Percentiles rank a stretch among this genome's conserved stretches.
Conservation (phyloP, 2,888 invertebrate genomes). For the Lomographa bimaculata region DNA sequence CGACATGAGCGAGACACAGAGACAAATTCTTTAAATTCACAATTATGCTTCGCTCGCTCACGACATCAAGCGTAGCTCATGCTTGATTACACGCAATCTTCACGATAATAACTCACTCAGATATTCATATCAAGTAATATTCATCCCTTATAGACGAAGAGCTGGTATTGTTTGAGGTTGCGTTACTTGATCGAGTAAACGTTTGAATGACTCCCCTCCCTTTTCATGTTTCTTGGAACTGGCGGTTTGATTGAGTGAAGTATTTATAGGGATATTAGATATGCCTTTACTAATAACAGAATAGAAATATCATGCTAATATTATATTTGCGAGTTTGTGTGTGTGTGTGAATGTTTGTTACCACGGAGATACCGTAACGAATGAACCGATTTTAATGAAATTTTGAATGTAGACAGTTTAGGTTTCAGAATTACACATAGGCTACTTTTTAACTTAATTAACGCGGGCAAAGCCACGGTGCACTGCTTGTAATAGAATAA, state of each 20-base stretch:
- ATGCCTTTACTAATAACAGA: too few relatives aligned
- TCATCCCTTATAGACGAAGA: conserved; percentile 41
- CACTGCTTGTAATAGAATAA: too few relatives aligned
- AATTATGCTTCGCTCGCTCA: conserved; percentile 21
- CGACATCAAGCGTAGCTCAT: conserved; percentile 20
- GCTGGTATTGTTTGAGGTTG: conserved; percentile 1
- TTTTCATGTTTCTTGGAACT: neutral
- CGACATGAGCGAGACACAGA: conserved; percentile 10
- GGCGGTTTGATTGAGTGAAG: neutral
- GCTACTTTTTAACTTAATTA: too few relatives aligned
- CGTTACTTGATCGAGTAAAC: conserved; percentile 1
- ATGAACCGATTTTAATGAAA: too few relatives aligned
- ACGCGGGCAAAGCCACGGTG: too few relatives aligned
- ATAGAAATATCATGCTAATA: too few relatives aligned
- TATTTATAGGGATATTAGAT: too few relatives aligned
- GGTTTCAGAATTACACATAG: too few relatives aligned
- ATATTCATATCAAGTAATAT: conserved; percentile 43
- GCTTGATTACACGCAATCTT: conserved; percentile 45
- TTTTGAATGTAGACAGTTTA: too few relatives aligned
- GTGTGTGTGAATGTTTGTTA: too few relatives aligned
- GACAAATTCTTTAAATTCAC: conserved; percentile 33
- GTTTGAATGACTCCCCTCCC: neutral
- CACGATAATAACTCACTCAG: conserved; percentile 30
- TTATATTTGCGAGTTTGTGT: too few relatives aligned
- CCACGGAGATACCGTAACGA: too few relatives aligned